A percentile compares a stretch with the other conserved stretches of the same genome.
These are phyloP conservation scores for Amblyteles armatorius DNA, from an alignment of 2,888 invertebrate species.

Conservation along the genomic window DNA sequence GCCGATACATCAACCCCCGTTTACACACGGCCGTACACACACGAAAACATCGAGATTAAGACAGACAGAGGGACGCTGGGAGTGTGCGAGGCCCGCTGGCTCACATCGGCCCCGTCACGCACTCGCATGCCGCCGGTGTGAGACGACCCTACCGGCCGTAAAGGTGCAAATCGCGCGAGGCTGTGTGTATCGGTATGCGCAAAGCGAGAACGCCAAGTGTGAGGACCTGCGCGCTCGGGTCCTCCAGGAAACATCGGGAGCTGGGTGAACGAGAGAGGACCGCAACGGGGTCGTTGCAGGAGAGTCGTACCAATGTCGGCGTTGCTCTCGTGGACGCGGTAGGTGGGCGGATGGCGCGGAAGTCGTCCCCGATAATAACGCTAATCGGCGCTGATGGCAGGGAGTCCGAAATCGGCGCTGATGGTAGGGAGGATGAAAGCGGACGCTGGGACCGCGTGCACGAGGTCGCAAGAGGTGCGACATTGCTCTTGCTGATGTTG, in stretches of 20 bases:
- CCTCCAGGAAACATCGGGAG: slow-evolving; percentile 12
- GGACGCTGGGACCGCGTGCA: neutral
- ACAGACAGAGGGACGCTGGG: slow-evolving; percentile 27
- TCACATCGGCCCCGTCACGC: slow-evolving; percentile 15
- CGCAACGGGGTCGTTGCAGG: slow-evolving; percentile 47
- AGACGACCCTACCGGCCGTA: slow-evolving; percentile 20
- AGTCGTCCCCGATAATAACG: slow-evolving; percentile 80
- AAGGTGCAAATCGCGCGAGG: slow-evolving; percentile 44
- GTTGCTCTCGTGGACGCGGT: neutral
- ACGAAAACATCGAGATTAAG: slow-evolving; percentile 25
- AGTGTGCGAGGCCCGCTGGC: slow-evolving; percentile 21
- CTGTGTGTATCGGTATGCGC: slow-evolving; percentile 26
- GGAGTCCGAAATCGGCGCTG: slow-evolving; percentile 74
- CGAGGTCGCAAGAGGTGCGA: neutral
- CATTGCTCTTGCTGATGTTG: no score
- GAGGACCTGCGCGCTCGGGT: slow-evolving; percentile 51
- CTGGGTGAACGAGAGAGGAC: slow-evolving; percentile 32
- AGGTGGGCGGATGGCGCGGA: slow-evolving; percentile 62
- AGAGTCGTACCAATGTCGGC: slow-evolving; percentile 14
- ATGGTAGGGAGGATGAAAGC: slow-evolving; percentile 61
- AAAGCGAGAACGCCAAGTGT: slow-evolving; percentile 17
- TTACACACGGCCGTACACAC: slow-evolving; percentile 35
- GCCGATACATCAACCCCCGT: slow-evolving; percentile 26
- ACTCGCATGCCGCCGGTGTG: slow-evolving; percentile 15
- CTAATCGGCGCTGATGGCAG: slow-evolving; percentile 79